phyloP scores from a whole-genome alignment of 2,113 vertebrate genomes.

The Misgurnus anguillicaudatus region DNA sequence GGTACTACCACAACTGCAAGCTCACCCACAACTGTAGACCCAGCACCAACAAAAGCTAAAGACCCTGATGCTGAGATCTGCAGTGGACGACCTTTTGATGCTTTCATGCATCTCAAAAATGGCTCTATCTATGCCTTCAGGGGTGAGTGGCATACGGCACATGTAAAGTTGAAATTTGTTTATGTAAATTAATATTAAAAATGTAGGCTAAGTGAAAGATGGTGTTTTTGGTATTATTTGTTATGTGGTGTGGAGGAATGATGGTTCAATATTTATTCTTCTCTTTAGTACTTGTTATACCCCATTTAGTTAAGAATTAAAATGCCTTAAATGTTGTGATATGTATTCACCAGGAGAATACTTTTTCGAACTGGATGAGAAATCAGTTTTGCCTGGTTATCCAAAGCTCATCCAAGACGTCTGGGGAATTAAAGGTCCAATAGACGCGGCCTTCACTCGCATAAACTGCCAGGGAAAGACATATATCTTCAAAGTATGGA shows the following conservation, averaged over 20 bases:
- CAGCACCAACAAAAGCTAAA: conserved; percentile 31
- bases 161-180: not conserved
- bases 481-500: conserved; percentile 90
- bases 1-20: not conserved
- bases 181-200: not conserved
- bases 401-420: conserved; percentile 89
- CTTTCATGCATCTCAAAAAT: conserved; percentile 91
- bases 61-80: conserved; percentile 75
- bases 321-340: not conserved
- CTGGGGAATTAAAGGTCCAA: conserved; percentile 91
- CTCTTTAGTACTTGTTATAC: not conserved
- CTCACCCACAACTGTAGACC: not conserved
- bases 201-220: too few species aligned
- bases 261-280: not conserved
- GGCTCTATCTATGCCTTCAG: conserved; percentile 91
- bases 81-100: conserved; percentile 83
- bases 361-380: conserved; percentile 87
- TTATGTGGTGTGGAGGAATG: not conserved
- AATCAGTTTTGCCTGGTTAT: conserved; percentile 80
- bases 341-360: conserved; percentile 78
- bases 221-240: too few species aligned
- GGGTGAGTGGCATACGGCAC: conserved; percentile 72
- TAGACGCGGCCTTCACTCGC: conserved; percentile 93
- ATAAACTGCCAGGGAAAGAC: conserved; percentile 97
- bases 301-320: not conserved